Evolutionary conservation across 1,140 invertebrate species (phyloP), one percentile per base, ranked within the genome.

Genomic region (Plutomurus gul): DNA sequence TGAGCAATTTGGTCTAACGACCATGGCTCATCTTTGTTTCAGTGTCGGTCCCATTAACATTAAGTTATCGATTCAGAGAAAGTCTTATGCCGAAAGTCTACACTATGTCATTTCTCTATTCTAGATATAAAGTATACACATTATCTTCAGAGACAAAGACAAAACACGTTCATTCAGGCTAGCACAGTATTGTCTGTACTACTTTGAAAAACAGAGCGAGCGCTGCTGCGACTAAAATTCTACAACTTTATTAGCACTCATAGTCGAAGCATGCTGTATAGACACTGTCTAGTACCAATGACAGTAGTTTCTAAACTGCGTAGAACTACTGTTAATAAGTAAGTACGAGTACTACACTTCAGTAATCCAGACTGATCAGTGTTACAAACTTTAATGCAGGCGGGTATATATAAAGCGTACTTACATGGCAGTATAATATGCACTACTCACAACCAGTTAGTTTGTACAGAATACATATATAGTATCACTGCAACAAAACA

Each of bases 21-120:
- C 75, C 60, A 25, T 40, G 75, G 20, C 60, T 77, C 75, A 77
- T 77, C 75, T 77, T 77, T 77, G 75, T 77, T 70, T 77, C 75
- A 77, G 51, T 27, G 51, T 70, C 75, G 40, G 56, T 51, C 75
- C 75, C 75, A 70, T 51, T 76, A 51, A 76, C 49, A 76, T 56
- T 49, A 46, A 49, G 40, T 49, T 75, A 75, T 75, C 43, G 73
- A 75, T 51, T 75, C 46, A 30, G 40, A 36, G 30, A 36, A 75
- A 47, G 40, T 75, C 46, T 75, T 75, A 49, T 25, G 8, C 43
- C 20, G 13, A 47, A 43, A 47, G 36, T 36, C n/a, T 47, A 47
- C 8, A 33, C 8, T 4, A 25, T 33, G 33, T 16, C 4, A 25
- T 65, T 65, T 60, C 6, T 13, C 16, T 30, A 60, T 5, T 33